Conservation (phyloP, 1,140 invertebrate species). For the Archivesica marissinica region DNA sequence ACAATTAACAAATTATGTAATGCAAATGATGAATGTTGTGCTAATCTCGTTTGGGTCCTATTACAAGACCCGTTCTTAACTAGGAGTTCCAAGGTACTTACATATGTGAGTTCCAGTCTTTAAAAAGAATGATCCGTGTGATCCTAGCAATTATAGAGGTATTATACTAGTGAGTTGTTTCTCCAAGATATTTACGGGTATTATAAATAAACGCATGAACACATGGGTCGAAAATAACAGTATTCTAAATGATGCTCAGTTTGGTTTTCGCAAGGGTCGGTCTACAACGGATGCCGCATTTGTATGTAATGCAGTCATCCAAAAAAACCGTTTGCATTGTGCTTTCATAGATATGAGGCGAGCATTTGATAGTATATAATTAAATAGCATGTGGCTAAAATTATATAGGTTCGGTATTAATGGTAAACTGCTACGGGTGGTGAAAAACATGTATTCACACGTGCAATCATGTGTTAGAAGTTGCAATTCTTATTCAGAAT, state of each 20-base stretch:
- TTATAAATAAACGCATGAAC: constrained; percentile 31
- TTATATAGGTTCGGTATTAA: not conserved
- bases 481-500: not conserved
- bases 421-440: not conserved
- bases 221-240: not conserved
- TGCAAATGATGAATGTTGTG: too few species aligned
- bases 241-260: not conserved
- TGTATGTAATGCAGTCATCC: too few species aligned
- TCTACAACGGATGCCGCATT: not conserved
- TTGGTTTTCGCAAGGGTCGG: not conserved
- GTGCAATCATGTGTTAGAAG: not conserved
- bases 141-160: constrained; percentile 37
- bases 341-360: too few species aligned
- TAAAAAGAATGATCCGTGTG: not conserved
- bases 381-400: not conserved
- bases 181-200: constrained; percentile 20
- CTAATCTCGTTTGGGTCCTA: too few species aligned
- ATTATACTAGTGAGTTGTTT: constrained; percentile 28
- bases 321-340: too few species aligned
- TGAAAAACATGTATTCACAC: not conserved
- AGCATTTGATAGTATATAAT: not conserved
- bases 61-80: too few species aligned
- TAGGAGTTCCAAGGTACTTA: too few species aligned
- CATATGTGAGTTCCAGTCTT: too few species aligned
- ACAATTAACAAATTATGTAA: too few species aligned